Conservation (phyloP, 1,140 invertebrate species). For the Drosophila suzukii region DNA sequence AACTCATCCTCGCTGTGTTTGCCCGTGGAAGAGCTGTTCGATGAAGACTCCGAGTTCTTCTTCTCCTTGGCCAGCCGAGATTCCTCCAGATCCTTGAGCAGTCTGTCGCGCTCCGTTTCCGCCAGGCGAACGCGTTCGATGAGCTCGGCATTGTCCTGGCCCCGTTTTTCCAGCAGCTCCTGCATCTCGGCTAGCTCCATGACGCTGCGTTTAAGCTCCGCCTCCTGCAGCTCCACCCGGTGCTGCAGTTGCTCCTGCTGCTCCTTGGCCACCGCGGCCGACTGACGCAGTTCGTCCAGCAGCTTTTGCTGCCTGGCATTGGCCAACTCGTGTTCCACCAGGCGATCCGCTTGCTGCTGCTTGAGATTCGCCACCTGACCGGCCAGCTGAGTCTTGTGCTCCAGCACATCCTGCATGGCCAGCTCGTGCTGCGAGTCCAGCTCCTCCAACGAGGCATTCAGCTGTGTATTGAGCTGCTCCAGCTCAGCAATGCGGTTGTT, state of each 20-base stretch:
- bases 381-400: conserved; percentile 87
- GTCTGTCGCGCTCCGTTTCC: conserved; percentile 49
- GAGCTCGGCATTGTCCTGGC: conserved; percentile 61
- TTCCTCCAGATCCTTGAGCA: conserved; percentile 63
- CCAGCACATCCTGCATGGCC: conserved; percentile 88
- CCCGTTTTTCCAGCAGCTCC: conserved; percentile 66
- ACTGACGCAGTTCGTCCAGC: conserved; percentile 21
- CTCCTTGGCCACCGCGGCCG: not conserved
- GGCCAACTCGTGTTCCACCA: conserved; percentile 67
- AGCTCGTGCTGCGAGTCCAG: conserved; percentile 90
- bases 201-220: conserved; percentile 49
- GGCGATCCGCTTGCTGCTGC: conserved; percentile 58
- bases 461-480: conserved; percentile 79
- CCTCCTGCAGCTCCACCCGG: conserved; percentile 42
- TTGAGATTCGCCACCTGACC: conserved; percentile 84
- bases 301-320: conserved; percentile 56
- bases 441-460: conserved; percentile 88
- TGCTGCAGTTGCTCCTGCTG: conserved; percentile 36
- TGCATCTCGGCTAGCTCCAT: conserved; percentile 71
- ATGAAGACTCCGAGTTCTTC: conserved; percentile 78
- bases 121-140: conserved; percentile 68
- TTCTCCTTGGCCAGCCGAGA: conserved; percentile 65
- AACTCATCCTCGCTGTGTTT: conserved; percentile 83
- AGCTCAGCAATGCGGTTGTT: conserved; percentile 80
- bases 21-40: conserved; percentile 71